Base-by-base conservation (phyloP, 2,113 vertebrate species). In the Cyphomyrus discorhynchus region DNA sequence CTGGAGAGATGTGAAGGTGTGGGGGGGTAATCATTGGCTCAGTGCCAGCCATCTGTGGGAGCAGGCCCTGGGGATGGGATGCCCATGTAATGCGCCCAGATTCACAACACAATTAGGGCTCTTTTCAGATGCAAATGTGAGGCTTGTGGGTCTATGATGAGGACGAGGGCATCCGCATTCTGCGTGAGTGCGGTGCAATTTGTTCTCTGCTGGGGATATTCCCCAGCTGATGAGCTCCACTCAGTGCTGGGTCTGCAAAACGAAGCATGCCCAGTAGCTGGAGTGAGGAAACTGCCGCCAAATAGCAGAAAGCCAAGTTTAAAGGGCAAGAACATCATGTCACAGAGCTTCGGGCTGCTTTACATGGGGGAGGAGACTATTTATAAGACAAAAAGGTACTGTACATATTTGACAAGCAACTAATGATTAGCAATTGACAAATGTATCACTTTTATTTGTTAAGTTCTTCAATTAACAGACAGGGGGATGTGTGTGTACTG, bases 71-170 rank as follows among this genome's bases (percentile, higher is more conserved):
- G 77, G 52, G 88, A 90, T 24, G 45, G 77, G 17, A 45, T 27
- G 87, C 52, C 46, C 46, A 52, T 74, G 77, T 89, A 89, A 88
- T 74, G 56, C 50, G 70, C 52, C 45, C 87, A 70, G 50, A 88
- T 86, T 90, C 88, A 70, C 87, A 88, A 88, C 46, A 86, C 66
- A 88, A 88, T 90, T 84, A 85, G 80, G 80, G 24, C 31, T 58
- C 21, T 88, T 90, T 88, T 90, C 13, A 88, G 56, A 90, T 88
- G 90, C 87, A 88, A 88, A 86, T 90, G 86, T 11, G 13, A 19
- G 39, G n/a, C 87, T 80, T 66, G 42, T 77, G 87, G 50, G 70
- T 17, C 19, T 24, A 90, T 88, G 87, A 35, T 80, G 62, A 24
- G 56, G 86, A 49, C 87, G 47, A 19, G 47, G 58, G 83, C 62